A percentile compares a stretch with the other conserved stretches of the same genome.
phyloP scores from a whole-genome alignment of 2,888 invertebrate genomes.

The Dryocosmus kuriphilus region DNA sequence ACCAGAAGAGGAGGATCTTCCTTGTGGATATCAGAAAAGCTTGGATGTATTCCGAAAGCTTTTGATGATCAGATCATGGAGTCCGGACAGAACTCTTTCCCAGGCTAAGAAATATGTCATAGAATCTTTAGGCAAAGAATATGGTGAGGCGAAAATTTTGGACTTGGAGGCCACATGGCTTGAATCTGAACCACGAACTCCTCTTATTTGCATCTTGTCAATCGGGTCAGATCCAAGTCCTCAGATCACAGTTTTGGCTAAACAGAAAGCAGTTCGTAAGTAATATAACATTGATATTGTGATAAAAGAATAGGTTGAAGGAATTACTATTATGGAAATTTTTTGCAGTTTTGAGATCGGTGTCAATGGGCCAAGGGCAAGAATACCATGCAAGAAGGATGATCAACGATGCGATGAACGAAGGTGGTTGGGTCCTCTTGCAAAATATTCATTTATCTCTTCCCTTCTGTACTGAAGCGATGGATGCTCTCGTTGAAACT shows the following conservation, averaged over 20 bases:
- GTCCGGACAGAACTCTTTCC: slow-evolving; percentile 95
- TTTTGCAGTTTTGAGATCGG: slow-evolving; percentile 85
- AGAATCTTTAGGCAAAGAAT: slow-evolving; percentile 92
- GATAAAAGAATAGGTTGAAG: slow-evolving; percentile 14
- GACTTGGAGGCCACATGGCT: slow-evolving; percentile 94
- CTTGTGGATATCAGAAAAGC: slow-evolving; percentile 91
- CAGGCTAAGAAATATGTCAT: slow-evolving; percentile 95
- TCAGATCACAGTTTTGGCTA: slow-evolving; percentile 92
- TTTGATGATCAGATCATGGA: slow-evolving; percentile 94
- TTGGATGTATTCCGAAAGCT: slow-evolving; percentile 93
- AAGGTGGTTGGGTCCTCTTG: slow-evolving; percentile 95
- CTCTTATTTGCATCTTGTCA: slow-evolving; percentile 94
- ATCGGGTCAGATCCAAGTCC: slow-evolving; percentile 98
- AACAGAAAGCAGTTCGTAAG: slow-evolving; percentile 90
- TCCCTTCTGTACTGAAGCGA: slow-evolving; percentile 94
- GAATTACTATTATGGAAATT: slow-evolving; percentile 14
- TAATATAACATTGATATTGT: too few relatives aligned
- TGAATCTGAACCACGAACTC: slow-evolving; percentile 93
- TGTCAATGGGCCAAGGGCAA: slow-evolving; percentile 99
- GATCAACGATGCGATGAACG: slow-evolving; percentile 87
- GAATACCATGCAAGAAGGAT: slow-evolving; percentile 91
- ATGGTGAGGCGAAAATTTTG: slow-evolving; percentile 94
- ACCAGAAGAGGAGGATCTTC: slow-evolving; percentile 94
- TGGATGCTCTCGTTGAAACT: slow-evolving; percentile 92
- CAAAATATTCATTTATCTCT: slow-evolving; percentile 98